phyloP scores from a whole-genome alignment of 2,113 vertebrate species.

The Macaca nemestrina region DNA sequence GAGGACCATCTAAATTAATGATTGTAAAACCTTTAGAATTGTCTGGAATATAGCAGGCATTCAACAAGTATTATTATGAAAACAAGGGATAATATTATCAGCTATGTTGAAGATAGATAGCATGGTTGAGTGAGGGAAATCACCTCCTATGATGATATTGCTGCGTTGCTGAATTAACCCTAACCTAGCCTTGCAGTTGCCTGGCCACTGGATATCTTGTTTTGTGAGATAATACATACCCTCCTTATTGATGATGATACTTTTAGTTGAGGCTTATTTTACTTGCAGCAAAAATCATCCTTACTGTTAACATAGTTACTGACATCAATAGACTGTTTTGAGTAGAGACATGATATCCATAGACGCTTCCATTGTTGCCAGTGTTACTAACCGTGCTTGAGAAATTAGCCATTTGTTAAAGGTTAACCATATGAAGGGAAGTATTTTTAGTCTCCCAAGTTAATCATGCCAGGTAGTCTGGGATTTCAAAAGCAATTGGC shows the following conservation, averaged over 20 bases:
- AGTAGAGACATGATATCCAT: neutral
- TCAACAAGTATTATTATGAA: neutral
- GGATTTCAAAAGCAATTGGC: neutral
- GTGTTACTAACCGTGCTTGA: neutral
- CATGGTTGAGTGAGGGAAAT: neutral
- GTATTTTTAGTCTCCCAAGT: neutral
- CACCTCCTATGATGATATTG: neutral
- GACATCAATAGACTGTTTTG: neutral
- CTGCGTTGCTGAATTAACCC: neutral
- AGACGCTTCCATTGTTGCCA: neutral
- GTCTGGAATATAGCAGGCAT: neutral
- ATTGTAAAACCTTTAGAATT: slow-evolving; percentile 25
- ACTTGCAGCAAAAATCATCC: neutral
- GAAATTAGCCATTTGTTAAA: slow-evolving; percentile 26
- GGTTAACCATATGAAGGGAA: neutral
- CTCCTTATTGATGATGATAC: neutral
- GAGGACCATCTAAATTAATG: neutral
- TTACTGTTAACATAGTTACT: neutral
- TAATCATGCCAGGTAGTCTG: neutral
- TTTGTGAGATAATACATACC: neutral
- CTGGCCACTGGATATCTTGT: neutral
- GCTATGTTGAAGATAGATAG: neutral
- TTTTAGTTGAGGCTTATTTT: neutral
- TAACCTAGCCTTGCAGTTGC: neutral
- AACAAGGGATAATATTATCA: neutral